Evolutionary conservation across 2,797 vertebrate genomes (phyloP), one percentile per base, ranked within the genome.

Genomic region (Basileuterus tristriatus): DNA sequence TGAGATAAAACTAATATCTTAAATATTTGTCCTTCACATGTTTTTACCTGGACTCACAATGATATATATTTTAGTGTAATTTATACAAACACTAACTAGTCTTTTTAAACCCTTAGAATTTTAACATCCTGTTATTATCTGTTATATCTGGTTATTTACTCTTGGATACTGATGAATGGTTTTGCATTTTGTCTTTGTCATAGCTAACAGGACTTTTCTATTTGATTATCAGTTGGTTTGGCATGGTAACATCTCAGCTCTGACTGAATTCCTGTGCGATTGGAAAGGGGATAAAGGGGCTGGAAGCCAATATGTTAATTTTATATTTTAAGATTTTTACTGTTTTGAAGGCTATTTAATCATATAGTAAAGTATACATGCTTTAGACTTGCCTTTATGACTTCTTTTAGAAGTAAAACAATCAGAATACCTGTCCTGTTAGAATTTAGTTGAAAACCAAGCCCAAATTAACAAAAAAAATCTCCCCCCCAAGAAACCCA

Each of bases 401-500:
- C 8, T 80, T 64, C 5, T 59, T 53, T 58, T 6, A 50, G 29
- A 50, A 39, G 13, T 41, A 82, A 41, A 89, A 7, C 6, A 36
- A 27, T 55, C 37, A 58, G 32, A 83, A 72, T 50, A 50, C 5
- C 3, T 23, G 3, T 76, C 3, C 8, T 75, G 21, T 46, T 84
- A 37, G 15, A 59, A 50, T 37, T 32, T 15, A 34, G 8, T 23
- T 74, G 52, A 69, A 56, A 77, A 52, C 1, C 12, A 68, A 77
- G 23, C 5, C 8, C 24, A 63, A 67, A 59, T 5, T 7, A 30
- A 58, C 6, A 60, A 32, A 69, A 69, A 43, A 30, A 8, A 32
- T 4, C 3, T 3, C 15, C 2, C 30, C 5, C 2, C 1, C 12
- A 65, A 39, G 16, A 1, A 37, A 37, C 37, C 5, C 1, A 58